These are phyloP conservation scores for Tenthredo mesomela DNA, from an alignment of 2,888 invertebrate genomes.

Conservation along the genomic window DNA sequence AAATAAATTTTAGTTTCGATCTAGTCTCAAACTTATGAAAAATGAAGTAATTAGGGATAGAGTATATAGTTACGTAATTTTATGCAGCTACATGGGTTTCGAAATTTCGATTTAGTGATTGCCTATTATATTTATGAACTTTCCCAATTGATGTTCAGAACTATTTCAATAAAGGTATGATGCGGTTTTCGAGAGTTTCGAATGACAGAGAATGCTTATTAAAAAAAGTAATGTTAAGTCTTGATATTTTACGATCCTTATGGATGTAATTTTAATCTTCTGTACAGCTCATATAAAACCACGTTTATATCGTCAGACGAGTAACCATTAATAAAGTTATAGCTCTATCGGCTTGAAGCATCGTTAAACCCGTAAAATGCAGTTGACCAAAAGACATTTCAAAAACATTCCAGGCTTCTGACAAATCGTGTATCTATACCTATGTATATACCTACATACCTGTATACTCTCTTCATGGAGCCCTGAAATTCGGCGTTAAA, in stretches of 20 bases:
- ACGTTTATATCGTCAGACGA: constrained; percentile 13
- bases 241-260: constrained; percentile 18
- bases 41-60: no score
- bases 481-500: not conserved
- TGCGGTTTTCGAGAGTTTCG: not conserved
- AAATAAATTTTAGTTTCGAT: not conserved
- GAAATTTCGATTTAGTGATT: no score
- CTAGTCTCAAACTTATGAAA: no score
- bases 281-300: constrained; percentile 31
- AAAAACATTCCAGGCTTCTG: not conserved
- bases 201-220: constrained; percentile 6
- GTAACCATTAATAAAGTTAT: constrained; percentile 28
- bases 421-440: not conserved
- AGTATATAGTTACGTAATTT: no score
- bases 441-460: not conserved
- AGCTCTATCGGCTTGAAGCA: constrained; percentile 12
- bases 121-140: not conserved
- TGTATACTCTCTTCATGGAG: not conserved
- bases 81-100: no score
- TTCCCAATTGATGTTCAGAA: not conserved
- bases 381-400: constrained; percentile 11
- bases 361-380: constrained; percentile 17
- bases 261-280: constrained; percentile 10
- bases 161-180: not conserved
- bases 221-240: constrained; percentile 32